Base-by-base conservation (phyloP, 2,113 vertebrate species). In the Actinemys pallida region DNA sequence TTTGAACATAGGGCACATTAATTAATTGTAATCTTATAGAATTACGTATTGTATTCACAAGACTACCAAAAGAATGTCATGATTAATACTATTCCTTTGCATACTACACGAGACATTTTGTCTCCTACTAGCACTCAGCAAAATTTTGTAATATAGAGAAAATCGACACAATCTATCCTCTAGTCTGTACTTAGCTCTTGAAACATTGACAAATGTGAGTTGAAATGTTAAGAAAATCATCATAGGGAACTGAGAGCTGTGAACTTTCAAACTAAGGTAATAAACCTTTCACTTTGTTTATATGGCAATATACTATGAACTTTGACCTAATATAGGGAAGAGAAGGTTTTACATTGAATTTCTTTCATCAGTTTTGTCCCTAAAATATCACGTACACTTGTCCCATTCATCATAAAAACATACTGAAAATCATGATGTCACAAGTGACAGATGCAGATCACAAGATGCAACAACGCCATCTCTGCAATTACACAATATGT, bases 131-230 rank as follows among this genome's bases (percentile, higher is more conserved):
- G 92, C 75, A 88, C 35, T 85, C 83, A 95, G 69, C 54, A 94
- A 86, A 94, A 94, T n/a, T 39, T 72, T n/a, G 65, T 72, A 72
- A 72, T 72, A n/a, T 91, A 29, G 88, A 87, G 90, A 89, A 84
- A 42, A 86, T 53, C 81, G 65, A 83, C 91, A 81, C 95, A 97
- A 94, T 85, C 80, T 91, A 94, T 87, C 94, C 90, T 84, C 84
- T 86, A 82, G 84, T 83, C 84, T 93, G 0, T 0, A 0, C 0
- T 35, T 57, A 80, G 42, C 65, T 93, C 69, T 39, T 54, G 80
- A 92, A 90, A 76, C 90, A 85, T 3, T 0, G 8, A 85, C 79
- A 94, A 94, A 93, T 14, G 87, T 22, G 89, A 54, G 16, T 87
- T 22, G 20, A 93, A 95, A 47, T 35, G 1, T 19, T 52, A 11